These are phyloP conservation scores for Cettia cetti DNA, from an alignment of 2,113 vertebrate genomes.

Conservation along the genomic window DNA sequence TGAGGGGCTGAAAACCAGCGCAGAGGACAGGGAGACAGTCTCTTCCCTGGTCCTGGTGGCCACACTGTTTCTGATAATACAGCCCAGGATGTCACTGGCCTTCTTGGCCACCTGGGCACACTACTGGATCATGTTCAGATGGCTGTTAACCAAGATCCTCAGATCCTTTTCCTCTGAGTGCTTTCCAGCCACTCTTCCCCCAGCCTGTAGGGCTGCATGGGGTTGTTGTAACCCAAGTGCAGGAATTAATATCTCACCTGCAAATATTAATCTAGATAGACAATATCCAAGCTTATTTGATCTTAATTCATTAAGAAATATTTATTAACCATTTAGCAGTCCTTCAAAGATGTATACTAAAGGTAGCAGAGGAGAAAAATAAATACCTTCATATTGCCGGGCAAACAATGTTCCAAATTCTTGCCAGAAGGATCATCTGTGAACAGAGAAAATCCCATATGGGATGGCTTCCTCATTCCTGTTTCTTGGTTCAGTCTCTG, in stretches of 20 bases:
- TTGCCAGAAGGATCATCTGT: conserved; percentile 87
- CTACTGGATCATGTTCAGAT: background rate
- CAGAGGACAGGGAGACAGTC: accelerated
- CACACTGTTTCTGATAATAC: background rate
- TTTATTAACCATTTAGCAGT: background rate
- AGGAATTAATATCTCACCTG: background rate
- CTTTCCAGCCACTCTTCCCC: background rate
- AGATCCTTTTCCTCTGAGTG: background rate
- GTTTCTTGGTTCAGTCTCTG: conserved; percentile 83
- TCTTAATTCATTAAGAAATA: background rate
- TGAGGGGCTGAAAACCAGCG: background rate
- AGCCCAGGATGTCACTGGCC: background rate
- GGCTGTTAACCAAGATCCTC: background rate
- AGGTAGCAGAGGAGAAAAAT: background rate
- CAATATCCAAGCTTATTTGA: background rate
- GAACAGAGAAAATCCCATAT: conserved; percentile 83
- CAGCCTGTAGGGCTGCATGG: background rate
- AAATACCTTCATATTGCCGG: conserved; percentile 79
- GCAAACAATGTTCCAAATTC: conserved; percentile 85
- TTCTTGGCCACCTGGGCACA: background rate
- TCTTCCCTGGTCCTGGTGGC: background rate
- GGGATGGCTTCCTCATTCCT: conserved; percentile 79
- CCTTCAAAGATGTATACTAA: background rate
- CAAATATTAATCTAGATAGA: background rate
- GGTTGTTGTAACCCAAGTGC: background rate